Evolutionary conservation across 2,797 vertebrate species (phyloP), one percentile per base, ranked within the genome.

Genomic region (Pseudopleuronectes americanus): DNA sequence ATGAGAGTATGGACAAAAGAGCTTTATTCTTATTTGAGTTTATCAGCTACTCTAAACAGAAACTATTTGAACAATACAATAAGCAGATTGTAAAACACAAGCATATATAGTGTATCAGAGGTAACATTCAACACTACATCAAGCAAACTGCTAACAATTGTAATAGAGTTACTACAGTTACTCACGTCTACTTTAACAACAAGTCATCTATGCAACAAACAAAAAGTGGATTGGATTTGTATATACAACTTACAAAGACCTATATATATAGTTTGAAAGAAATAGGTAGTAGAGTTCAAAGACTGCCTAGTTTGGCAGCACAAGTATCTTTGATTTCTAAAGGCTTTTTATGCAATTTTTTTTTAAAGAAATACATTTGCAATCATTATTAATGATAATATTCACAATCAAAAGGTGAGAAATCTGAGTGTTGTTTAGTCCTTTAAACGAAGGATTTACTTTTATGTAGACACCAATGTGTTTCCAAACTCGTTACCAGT

Each of bases 51-150:
- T 31, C n/a, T 14, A 61, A 49, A 47, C 58, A 26, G 13, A 72
- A 45, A 69, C 53, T 59, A 26, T 17, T 8, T 13, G 57, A 22
- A 22, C 5, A 51, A 22, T 13, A 64, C 36, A 55, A 77, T 17
- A 70, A 48, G 33, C 19, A 54, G 16, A 64, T 14, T 52, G 22
- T 55, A 21, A 73, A 55, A 80, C 54, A 60, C 19, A 26, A 49
- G 57, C 19, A 60, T 10, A 41, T 31, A 2, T 8, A 43, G 19
- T 61, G 23, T 41, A 65, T 41, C 55, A 41, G 21, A 57, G 52
- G 41, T 61, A 67, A 86, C 74, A 66, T 68, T 85, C 43, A 83
- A 80, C 58, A 55, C 5, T 17, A 52, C 31, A 81, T 22, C 38
- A 65, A 62, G 16, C 0, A 71, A 64, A 63, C n/a, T 16, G 4